Percentiles rank a stretch among this genome's conserved stretches.
Conservation (phyloP, 2,888 invertebrate species). For the Coremacera marginata region DNA sequence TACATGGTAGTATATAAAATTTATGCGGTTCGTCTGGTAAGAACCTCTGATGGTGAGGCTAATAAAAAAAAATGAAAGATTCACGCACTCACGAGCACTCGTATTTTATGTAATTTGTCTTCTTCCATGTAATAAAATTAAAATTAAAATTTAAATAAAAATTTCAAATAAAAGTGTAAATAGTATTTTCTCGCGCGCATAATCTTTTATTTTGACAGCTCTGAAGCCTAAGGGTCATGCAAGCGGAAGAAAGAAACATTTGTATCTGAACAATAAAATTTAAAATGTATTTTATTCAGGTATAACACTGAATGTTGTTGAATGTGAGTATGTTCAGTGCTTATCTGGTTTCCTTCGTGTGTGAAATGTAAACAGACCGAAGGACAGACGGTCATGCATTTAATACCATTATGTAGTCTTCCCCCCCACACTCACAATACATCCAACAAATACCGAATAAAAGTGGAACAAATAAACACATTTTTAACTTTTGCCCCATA, state of each 20-base stretch:
- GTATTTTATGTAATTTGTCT: constrained; percentile 50
- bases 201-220: constrained; percentile 51
- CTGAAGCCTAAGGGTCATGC: constrained; percentile 23
- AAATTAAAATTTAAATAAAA: constrained; percentile 42
- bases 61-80: constrained; percentile 42
- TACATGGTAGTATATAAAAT: too few species aligned
- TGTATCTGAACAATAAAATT: neutral
- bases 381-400: neutral
- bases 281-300: neutral
- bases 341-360: constrained; percentile 19
- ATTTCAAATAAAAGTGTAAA: constrained; percentile 35
- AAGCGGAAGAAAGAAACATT: constrained; percentile 27
- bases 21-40: too few species aligned
- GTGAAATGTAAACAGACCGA: constrained; percentile 17
- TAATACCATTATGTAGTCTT: constrained; percentile 1
- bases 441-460: constrained; percentile 8
- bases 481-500: constrained; percentile 18
- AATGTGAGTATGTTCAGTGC: neutral
- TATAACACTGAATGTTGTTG: neutral
- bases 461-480: constrained; percentile 21
- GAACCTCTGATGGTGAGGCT: neutral
- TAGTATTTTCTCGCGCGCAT: constrained; percentile 38
- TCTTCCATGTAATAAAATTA: constrained; percentile 42
- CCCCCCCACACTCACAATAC: constrained; percentile 18
- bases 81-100: constrained; percentile 41